A percentile compares a stretch with the other conserved stretches of the same genome.
phyloP scores from a whole-genome alignment of 1,140 invertebrate genomes.

The Drosophila bifasciata region DNA sequence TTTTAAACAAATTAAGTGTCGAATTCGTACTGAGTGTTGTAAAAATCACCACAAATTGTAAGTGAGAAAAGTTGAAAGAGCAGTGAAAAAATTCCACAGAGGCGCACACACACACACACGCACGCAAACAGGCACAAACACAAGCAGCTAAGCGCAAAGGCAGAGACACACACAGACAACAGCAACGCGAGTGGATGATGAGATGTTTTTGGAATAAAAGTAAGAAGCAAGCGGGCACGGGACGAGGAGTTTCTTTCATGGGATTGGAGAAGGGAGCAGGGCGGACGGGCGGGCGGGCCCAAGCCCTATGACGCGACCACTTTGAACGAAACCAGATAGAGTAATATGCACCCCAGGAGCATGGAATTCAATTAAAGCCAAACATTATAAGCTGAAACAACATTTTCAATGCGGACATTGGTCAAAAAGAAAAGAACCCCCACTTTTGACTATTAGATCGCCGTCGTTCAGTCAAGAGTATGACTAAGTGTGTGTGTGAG shows the following conservation, averaged over 20 bases:
- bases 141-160: conserved; percentile 37
- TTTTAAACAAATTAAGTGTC: conserved; percentile 74
- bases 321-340: conserved; percentile 40
- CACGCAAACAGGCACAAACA: conserved; percentile 36
- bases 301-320: conserved; percentile 60
- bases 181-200: conserved; percentile 70
- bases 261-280: conserved; percentile 11
- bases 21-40: conserved; percentile 70
- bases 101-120: conserved; percentile 45
- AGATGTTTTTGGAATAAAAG: conserved; percentile 73
- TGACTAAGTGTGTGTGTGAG: conserved; percentile 66
- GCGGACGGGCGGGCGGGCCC: conserved; percentile 36
- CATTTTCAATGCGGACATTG: conserved; percentile 41
- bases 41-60: conserved; percentile 70
- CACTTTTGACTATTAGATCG: conserved; percentile 49
- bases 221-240: conserved; percentile 29
- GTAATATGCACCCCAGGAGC: neutral
- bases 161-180: conserved; percentile 53
- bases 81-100: conserved; percentile 81
- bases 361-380: conserved; percentile 26
- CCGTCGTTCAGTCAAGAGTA: conserved; percentile 54
- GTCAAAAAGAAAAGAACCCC: conserved; percentile 49
- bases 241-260: conserved; percentile 23
- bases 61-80: conserved; percentile 69
- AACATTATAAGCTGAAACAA: conserved; percentile 43